Evolutionary conservation across 2,797 vertebrate genomes (phyloP).

Genomic region (Gymnocypris eckloni): DNA sequence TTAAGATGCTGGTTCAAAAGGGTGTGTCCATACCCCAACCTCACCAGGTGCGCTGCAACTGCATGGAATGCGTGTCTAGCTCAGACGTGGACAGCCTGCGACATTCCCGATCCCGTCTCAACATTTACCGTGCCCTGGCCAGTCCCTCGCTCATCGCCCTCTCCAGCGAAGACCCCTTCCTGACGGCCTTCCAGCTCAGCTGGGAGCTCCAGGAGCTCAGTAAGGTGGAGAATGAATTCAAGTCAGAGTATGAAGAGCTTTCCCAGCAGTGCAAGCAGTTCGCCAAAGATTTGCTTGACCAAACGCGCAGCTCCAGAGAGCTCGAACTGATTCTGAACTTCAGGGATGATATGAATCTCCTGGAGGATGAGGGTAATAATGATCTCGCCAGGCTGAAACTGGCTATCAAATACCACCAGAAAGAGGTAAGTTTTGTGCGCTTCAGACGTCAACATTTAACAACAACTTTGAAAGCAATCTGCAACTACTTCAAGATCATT

Average conservation of each 20-base stretch:
- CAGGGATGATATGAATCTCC: conserved; percentile 86
- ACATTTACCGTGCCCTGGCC: conserved; percentile 95
- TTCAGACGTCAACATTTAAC: not conserved
- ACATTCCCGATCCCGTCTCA: conserved; percentile 94
- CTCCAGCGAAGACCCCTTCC: conserved; percentile 97
- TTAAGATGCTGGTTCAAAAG: conserved; percentile 96
- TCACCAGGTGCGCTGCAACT: conserved; percentile 96
- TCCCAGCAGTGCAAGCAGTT: conserved; percentile 96
- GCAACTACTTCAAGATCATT: not conserved
- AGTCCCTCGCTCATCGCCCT: conserved; percentile 94
- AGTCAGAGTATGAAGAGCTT: conserved; percentile 95
- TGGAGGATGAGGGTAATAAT: conserved; percentile 91
- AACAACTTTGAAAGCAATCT: not conserved
- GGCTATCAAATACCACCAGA: conserved; percentile 97
- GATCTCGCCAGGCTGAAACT: conserved; percentile 94
- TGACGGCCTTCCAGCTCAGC: conserved; percentile 95
- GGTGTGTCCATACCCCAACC: conserved; percentile 95
- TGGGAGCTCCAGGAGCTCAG: conserved; percentile 98
- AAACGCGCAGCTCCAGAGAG: conserved; percentile 96
- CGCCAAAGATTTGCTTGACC: conserved; percentile 95
- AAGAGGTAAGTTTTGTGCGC: conserved; percentile 85
- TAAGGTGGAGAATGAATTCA: conserved; percentile 98
- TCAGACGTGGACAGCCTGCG: conserved; percentile 96
- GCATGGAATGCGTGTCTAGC: conserved; percentile 95
- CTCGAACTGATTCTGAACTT: conserved; percentile 98